phyloP scores from a whole-genome alignment of 2,888 invertebrate species.

The Rugalucina vietnamica region DNA sequence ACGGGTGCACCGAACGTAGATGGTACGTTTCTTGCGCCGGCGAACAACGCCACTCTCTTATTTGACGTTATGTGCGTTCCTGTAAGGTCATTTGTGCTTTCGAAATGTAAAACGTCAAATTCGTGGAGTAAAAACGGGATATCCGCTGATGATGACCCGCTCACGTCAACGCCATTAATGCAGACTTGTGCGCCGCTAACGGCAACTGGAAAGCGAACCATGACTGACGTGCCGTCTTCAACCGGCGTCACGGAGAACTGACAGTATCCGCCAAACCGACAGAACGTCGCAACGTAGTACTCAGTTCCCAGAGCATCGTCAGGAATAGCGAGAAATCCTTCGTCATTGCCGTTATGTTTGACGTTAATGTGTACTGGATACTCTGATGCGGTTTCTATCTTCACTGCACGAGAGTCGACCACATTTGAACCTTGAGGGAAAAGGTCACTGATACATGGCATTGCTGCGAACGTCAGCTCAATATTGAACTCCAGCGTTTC shows the following conservation, averaged over 20 bases:
- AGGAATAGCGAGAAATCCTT: conserved; percentile 57
- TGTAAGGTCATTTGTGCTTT: conserved; percentile 54
- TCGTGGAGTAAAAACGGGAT: conserved; percentile 38
- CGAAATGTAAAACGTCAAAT: conserved; percentile 51
- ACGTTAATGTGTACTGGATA: not conserved
- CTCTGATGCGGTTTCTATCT: not conserved
- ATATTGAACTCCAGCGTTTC: not conserved
- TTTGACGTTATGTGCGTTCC: conserved; percentile 52
- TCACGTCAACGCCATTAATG: not conserved
- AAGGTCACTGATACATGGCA: not conserved
- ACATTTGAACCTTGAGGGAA: not conserved
- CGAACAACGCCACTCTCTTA: conserved; percentile 48
- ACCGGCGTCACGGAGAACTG: conserved; percentile 49
- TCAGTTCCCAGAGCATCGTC: conserved; percentile 48
- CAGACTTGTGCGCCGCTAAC: not conserved
- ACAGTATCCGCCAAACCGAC: conserved; percentile 48
- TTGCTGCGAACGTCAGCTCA: not conserved
- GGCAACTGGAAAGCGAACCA: conserved; percentile 28
- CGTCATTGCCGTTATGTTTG: conserved; percentile 11
- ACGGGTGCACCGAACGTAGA: not conserved
- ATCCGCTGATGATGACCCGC: not conserved
- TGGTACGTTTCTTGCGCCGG: conserved; percentile 47
- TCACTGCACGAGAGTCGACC: not conserved
- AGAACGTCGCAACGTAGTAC: conserved; percentile 58
- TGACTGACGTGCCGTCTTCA: conserved; percentile 28